These are phyloP conservation scores for Diogma glabrata DNA, from an alignment of 2,888 invertebrate species.

Conservation along the genomic window DNA sequence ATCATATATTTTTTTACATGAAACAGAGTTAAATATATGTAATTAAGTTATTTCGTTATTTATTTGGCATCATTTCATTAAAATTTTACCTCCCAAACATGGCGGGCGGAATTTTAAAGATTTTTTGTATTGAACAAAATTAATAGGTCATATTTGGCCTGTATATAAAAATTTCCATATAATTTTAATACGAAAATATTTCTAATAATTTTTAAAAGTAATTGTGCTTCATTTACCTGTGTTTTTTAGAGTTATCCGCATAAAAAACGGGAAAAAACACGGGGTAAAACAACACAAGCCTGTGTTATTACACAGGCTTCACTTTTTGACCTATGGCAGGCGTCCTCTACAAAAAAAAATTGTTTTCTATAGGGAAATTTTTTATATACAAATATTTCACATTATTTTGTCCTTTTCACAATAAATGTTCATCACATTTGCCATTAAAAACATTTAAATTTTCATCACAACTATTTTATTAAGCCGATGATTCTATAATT, in stretches of 20 bases:
- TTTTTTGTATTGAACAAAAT: slow-evolving; percentile 22
- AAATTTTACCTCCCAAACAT: slow-evolving; percentile 19
- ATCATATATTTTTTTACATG: too few relatives aligned
- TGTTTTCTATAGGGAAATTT: slow-evolving; percentile 7
- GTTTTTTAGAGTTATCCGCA: slow-evolving; percentile 37
- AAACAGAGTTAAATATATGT: too few relatives aligned
- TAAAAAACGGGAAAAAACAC: slow-evolving; percentile 37
- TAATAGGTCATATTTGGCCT: slow-evolving; percentile 24
- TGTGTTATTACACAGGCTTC: slow-evolving; percentile 37
- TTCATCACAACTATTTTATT: slow-evolving; percentile 7
- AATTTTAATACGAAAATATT: slow-evolving; percentile 23
- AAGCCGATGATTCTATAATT: slow-evolving; percentile 10
- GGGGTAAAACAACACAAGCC: slow-evolving; percentile 44
- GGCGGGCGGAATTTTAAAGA: slow-evolving; percentile 14
- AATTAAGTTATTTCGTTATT: too few relatives aligned
- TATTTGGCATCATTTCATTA: too few relatives aligned
- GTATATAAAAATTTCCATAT: slow-evolving; percentile 4
- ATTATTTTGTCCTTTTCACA: slow-evolving; percentile 9
- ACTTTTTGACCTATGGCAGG: slow-evolving; percentile 18
- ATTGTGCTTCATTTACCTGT: slow-evolving; percentile 31
- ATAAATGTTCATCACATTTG: slow-evolving; percentile 12
- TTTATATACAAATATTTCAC: slow-evolving; percentile 6
- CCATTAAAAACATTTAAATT: slow-evolving; percentile 7
- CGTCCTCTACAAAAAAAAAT: slow-evolving; percentile 8
- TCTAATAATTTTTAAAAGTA: slow-evolving; percentile 44